These are phyloP conservation scores for Pseudomyrmex flavicornis DNA, from an alignment of 1,140 invertebrate genomes.

Conservation along the genomic window DNA sequence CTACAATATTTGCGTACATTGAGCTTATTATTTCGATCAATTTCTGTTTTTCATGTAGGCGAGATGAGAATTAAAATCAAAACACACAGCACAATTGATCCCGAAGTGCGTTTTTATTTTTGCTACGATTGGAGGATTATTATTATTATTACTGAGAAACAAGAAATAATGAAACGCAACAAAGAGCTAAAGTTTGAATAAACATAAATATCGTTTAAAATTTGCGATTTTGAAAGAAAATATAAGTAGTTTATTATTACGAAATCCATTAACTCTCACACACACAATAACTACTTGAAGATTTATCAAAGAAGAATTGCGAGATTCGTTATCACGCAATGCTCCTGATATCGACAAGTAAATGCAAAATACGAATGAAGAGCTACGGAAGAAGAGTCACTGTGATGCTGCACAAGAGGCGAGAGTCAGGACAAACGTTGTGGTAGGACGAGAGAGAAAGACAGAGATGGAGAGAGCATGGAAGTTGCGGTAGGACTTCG, in stretches of 20 bases:
- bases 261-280: not conserved
- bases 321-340: not conserved
- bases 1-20: not conserved
- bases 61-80: conserved; percentile 3
- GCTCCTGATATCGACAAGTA: conserved; percentile 50
- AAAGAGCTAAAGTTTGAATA: not conserved
- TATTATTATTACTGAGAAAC: not conserved
- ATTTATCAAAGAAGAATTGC: not conserved
- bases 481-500: conserved; percentile 69
- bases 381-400: conserved; percentile 40
- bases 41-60: not conserved
- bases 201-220: not conserved
- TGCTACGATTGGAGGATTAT: no score
- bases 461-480: not conserved
- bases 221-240: not conserved
- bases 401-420: conserved; percentile 12
- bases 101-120: no score
- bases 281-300: not conserved
- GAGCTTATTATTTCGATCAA: not conserved
- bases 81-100: no score
- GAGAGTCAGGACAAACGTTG: conserved; percentile 53
- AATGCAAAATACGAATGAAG: conserved; percentile 30
- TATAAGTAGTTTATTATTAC: not conserved
- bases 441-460: conserved; percentile 58
- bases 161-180: not conserved